These are phyloP conservation scores for Distichodus sexfasciatus DNA, from an alignment of 2,797 vertebrate species.

Conservation along the genomic window DNA sequence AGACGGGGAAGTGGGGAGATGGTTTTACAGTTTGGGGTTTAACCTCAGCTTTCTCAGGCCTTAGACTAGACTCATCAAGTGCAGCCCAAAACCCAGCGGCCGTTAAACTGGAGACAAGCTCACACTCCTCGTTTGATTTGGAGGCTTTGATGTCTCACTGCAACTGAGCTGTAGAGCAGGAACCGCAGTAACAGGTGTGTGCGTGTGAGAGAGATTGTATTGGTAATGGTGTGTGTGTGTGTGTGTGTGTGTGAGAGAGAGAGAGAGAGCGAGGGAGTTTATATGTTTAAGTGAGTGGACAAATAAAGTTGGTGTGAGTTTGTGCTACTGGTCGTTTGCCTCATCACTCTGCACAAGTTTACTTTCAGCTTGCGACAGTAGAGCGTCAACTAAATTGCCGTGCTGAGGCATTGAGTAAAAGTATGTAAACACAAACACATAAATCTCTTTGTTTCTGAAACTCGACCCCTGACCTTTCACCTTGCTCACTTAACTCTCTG, in stretches of 20 bases:
- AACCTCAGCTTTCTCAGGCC: slow-evolving; percentile 44
- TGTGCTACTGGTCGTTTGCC: slow-evolving; percentile 8
- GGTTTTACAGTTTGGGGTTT: slow-evolving; percentile 58
- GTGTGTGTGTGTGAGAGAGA: slow-evolving; percentile 10
- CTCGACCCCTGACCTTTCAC: slow-evolving; percentile 50
- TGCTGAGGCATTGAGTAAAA: slow-evolving; percentile 39
- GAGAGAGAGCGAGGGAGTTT: neutral
- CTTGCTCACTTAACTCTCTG: slow-evolving; percentile 25
- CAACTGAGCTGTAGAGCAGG: slow-evolving; percentile 9
- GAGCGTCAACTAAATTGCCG: slow-evolving; percentile 45
- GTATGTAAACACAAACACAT: slow-evolving; percentile 54
- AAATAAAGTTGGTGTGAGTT: slow-evolving; percentile 27
- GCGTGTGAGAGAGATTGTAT: neutral
- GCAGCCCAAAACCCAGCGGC: slow-evolving; percentile 22
- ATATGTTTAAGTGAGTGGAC: slow-evolving; percentile 26
- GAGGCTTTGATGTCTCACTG: slow-evolving; percentile 35
- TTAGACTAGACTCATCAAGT: slow-evolving; percentile 45
- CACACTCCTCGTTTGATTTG: slow-evolving; percentile 33
- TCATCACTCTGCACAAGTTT: slow-evolving; percentile 17
- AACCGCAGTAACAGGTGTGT: slow-evolving; percentile 24
- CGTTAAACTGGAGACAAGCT: slow-evolving; percentile 50
- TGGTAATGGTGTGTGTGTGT: slow-evolving; percentile 2
- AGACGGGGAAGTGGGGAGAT: slow-evolving; percentile 60
- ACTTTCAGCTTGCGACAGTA: slow-evolving; percentile 25
- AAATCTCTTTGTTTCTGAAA: slow-evolving; percentile 54